Conservation (phyloP, 2,113 vertebrate species). For the Hydrolagus affinis region DNA sequence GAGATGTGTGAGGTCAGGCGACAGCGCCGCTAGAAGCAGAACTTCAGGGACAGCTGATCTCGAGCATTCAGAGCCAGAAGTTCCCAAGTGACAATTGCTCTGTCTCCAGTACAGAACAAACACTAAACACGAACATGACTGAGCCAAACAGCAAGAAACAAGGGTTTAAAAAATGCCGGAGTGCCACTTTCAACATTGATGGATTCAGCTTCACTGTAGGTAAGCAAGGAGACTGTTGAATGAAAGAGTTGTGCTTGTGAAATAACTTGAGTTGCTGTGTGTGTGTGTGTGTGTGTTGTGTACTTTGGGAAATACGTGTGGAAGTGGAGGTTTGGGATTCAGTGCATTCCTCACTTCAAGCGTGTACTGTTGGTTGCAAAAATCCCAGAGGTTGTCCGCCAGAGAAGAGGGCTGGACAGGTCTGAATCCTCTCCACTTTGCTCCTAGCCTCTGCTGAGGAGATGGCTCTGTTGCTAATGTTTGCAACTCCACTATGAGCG, state of each 20-base stretch:
- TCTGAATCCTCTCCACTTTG: not conserved
- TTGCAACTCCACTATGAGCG: not conserved
- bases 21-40: slow-evolving; percentile 40
- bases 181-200: slow-evolving; percentile 91
- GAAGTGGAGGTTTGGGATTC: not conserved
- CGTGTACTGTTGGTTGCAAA: not conserved
- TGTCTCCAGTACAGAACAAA: slow-evolving; percentile 29
- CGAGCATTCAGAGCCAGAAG: slow-evolving; percentile 20
- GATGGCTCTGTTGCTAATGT: not conserved
- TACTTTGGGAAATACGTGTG: too few species aligned
- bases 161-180: slow-evolving; percentile 84
- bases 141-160: slow-evolving; percentile 76
- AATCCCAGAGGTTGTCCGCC: not conserved
- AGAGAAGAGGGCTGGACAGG: not conserved
- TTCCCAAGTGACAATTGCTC: not conserved
- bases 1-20: slow-evolving; percentile 42
- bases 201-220: slow-evolving; percentile 94
- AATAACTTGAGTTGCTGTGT: not conserved
- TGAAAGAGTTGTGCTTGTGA: not conserved
- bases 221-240: slow-evolving; percentile 50
- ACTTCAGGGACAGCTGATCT: slow-evolving; percentile 35
- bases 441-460: not conserved
- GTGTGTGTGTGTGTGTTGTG: not conserved
- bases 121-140: slow-evolving; percentile 57
- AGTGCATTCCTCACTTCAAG: too few species aligned